Evolutionary conservation across 2,113 vertebrate species (phyloP), one percentile per base, ranked within the genome.

Genomic region (Nestor notabilis): DNA sequence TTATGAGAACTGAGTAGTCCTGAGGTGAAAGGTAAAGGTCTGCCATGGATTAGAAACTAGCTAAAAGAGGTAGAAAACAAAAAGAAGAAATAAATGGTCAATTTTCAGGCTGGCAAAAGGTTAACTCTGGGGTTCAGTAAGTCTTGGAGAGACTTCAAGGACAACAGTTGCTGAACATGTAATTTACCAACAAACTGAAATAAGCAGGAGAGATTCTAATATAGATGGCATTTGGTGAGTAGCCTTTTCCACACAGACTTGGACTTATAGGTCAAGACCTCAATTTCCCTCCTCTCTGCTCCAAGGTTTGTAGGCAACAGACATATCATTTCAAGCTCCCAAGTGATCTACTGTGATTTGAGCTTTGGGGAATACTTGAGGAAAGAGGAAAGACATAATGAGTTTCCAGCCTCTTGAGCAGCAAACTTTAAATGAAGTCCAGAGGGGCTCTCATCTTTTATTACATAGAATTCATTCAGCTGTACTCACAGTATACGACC

Each of bases 231-330:
- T 96, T 95, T 95, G 88, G 83, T 92, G 74, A 93, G 61, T 71
- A 91, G 74, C 58, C 64, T 88, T 95, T 94, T 87, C 96, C 94
- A 87, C 78, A 87, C 82, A 83, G 77, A 13, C 75, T 93, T 70
- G 82, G 83, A 78, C 64, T 81, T 90, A 69, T 15, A 84, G 94
- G 95, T 97, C 95, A 81, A 91, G 96, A 97, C 97, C 93, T 96
- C 97, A 97, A 95, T 97, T 97, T 96, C 95, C 95, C 88, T 96
- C 70, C 68, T 95, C 77, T 95, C 79, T 87, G 78, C 83, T 95
- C 78, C 85, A 77, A 94, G 83, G 93, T 90, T 90, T 94, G 93
- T 81, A 93, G 85, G 88, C 70, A 94, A 87, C 77, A 94, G 77
- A 95, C 82, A 19, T 86, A 93, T 95, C 90, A 85, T 96, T 96